Evolutionary conservation across 2,888 invertebrate genomes (phyloP).

Genomic region (Brachyopa scutellaris): DNA sequence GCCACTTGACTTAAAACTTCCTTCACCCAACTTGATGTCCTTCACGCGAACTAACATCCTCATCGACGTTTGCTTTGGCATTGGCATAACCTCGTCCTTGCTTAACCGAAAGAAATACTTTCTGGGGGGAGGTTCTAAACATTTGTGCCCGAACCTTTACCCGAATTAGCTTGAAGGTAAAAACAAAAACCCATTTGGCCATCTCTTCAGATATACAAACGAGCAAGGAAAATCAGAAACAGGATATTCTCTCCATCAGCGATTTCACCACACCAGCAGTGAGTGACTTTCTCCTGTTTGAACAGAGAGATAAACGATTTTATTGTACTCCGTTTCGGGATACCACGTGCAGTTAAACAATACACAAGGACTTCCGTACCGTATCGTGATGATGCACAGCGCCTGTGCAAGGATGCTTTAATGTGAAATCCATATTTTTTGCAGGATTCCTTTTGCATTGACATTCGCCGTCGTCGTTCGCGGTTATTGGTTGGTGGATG

Average conservation of each 20-base stretch:
- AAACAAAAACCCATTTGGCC: conserved; percentile 32
- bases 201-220: no score
- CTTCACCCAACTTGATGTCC: conserved; percentile 41
- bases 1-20: conserved; percentile 56
- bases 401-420: conserved; percentile 66
- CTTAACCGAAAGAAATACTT: neutral
- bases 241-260: conserved; percentile 3
- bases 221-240: conserved; percentile 28
- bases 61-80: neutral
- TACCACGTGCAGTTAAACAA: conserved; percentile 51
- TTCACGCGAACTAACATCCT: conserved; percentile 29
- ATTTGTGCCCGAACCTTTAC: no score
- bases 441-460: conserved; percentile 36
- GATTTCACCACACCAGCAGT: conserved; percentile 40
- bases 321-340: conserved; percentile 5
- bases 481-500: neutral
- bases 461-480: conserved; percentile 38
- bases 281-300: conserved; percentile 1
- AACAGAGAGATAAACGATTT: neutral
- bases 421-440: conserved; percentile 68
- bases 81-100: conserved; percentile 24
- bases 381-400: conserved; percentile 4
- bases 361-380: conserved; percentile 7
- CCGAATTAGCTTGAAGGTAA: conserved; percentile 28
- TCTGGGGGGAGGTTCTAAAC: no score